Conservation (phyloP, 2,113 vertebrate genomes). For the Lucifuga dentata region DNA sequence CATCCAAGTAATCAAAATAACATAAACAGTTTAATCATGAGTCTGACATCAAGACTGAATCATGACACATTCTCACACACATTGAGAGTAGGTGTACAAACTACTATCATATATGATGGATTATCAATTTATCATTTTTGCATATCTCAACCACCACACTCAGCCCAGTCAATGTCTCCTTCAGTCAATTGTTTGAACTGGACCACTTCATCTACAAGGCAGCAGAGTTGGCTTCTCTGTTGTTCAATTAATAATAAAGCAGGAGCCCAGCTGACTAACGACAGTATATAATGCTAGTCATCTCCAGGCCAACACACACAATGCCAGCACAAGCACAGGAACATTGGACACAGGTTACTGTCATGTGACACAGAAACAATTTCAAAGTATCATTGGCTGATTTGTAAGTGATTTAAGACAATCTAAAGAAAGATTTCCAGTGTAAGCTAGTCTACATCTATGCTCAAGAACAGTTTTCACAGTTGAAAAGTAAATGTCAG, state of each 20-base stretch:
- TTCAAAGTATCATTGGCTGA: too few species aligned
- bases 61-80: neutral
- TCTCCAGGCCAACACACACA: conserved; percentile 76
- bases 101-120: too few species aligned
- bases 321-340: conserved; percentile 63
- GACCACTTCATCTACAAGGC: conserved; percentile 61
- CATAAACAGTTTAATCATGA: too few species aligned
- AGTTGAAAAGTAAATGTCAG: neutral
- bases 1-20: conserved; percentile 3
- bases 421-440: conserved; percentile 10
- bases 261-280: conserved; percentile 81
- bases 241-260: conserved; percentile 84
- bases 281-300: conserved; percentile 70
- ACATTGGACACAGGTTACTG: conserved; percentile 53
- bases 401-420: conserved; percentile 7
- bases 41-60: conserved; percentile 10
- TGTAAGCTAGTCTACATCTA: conserved; percentile 9
- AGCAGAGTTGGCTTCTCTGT: conserved; percentile 71
- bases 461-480: conserved; percentile 2
- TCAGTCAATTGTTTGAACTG: conserved; percentile 30
- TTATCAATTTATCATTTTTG: neutral
- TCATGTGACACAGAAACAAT: too few species aligned
- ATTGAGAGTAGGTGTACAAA: neutral
- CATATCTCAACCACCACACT: neutral
- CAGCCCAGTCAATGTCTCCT: conserved; percentile 25